Evolutionary conservation across 1,140 invertebrate genomes (phyloP), one percentile per base, ranked within the genome.

Genomic region (Lamellibrachia luymesi): DNA sequence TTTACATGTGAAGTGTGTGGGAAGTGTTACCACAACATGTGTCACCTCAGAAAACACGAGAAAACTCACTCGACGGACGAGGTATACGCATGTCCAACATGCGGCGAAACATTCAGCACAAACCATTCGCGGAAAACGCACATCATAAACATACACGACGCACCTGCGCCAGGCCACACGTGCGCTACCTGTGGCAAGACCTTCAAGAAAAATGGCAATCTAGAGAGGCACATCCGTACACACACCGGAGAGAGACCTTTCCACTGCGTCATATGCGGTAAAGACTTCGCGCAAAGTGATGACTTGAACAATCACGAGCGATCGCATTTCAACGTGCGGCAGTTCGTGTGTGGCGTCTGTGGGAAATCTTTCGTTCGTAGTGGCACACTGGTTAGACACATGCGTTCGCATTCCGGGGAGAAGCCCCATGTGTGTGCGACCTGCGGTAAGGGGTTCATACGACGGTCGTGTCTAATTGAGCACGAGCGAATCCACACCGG

Each of bases 401-500:
- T 99, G 94, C 97, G 99, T 49, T 99, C 98, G 5, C 99, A 99
- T 97, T 99, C 99, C 0, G 99, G 99, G 0, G 99, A 99, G 96
- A 99, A 99, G 96, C 99, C 99, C 0, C 99, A 99, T 96, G 98
- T 98, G 2, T 99, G 99, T 96, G 98, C 98, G 8, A 98, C 99
- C 95, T 99, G 99, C 96, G 99, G 99, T 91, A 99, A 99, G 96
- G 98, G 98, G 6, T 99, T 99, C 96, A 99, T 99, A 5, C 99
- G 99, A 96, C 97, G 99, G 80, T 99, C 98, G 92, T 99, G 99
- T 96, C 97, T 99, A 22, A 97, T 99, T 22, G 99, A 99, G 0
- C 99, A 99, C 97, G 99, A 99, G 99, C 99, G 99, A 96, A 99
- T 99, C 0, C 99, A 99, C 96, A 99, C 98, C 13, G 97, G 98